Base-by-base conservation (phyloP, 2,113 vertebrate genomes). In the Dicentrarchus labrax region DNA sequence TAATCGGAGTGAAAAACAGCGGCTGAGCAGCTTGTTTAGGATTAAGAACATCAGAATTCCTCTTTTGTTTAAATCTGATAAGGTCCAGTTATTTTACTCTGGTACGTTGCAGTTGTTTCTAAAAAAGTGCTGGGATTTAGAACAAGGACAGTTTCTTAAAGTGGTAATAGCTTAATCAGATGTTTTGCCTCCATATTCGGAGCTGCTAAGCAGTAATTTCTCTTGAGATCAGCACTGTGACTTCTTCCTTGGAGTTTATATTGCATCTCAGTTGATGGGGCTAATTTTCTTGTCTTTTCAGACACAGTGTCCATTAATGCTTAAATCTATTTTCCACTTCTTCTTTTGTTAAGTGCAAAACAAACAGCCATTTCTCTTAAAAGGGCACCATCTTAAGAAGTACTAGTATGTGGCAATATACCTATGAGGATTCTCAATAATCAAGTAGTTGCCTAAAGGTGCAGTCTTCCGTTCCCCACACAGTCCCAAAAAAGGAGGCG, bases 101-200 rank as follows among this genome's bases (percentile, higher is more conserved):
- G 38, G 4, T 38, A 1, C 16, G 53, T 51, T 57, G 30, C 39
- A 21, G 22, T 36, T 45, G 30, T 60, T 56, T 76, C 22, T 74
- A 5, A 61, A 13, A 53, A 71, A 66, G 51, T 47, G 9, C 0
- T 38, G 59, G 30, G 22, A 57, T 50, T 64, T 76, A 2, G 38
- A 68, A 43, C 4, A 24, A 36, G 16, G 21, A 11, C 39, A 10
- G 5, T 51, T 51, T 60, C 59, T 65, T 48, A 30, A 71, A 12
- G 38, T 61, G 47, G 15, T 61, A 8, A 59, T 21, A 43, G 41
- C 39, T 51, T 76, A 38, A 77, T 81, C 60, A 13, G 60, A 72
- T 65, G 45, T 66, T 80, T 71, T 60, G 16, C 60, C 36, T 59
- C 17, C 17, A 50, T 5, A 43, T 66, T 61, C 17, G 53, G 59